phyloP scores from a whole-genome alignment of 30 jellyfish, hydroid and myxozoan genomes.

The Aurelia sp. region DNA sequence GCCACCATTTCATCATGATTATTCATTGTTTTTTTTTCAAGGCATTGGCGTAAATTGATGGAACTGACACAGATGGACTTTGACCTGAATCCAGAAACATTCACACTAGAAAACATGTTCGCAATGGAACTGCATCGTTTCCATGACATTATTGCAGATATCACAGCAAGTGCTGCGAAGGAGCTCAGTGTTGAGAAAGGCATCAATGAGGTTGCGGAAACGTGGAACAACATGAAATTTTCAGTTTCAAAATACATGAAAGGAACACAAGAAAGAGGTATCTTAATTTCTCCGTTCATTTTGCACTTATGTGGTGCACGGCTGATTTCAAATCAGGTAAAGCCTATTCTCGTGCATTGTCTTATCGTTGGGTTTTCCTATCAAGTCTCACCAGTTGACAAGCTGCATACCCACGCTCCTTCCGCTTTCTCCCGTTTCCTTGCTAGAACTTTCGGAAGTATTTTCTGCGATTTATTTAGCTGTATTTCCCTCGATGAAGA shows the following conservation, averaged over 20 bases:
- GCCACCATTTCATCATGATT: neutral
- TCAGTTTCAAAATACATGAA: constrained; percentile 86
- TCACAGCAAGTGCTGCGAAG: constrained; percentile 92
- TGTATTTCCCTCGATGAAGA: too few species aligned
- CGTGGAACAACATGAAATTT: constrained; percentile 88
- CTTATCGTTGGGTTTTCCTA: too few species aligned
- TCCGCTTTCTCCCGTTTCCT: too few species aligned
- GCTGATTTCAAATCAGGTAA: too few species aligned
- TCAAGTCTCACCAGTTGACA: too few species aligned
- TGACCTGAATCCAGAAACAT: constrained; percentile 94
- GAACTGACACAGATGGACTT: constrained; percentile 90
- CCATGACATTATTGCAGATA: constrained; percentile 89
- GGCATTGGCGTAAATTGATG: constrained; percentile 96
- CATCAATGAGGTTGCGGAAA: constrained; percentile 88
- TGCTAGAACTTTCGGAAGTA: too few species aligned
- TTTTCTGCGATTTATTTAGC: too few species aligned
- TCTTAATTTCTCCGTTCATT: too few species aligned
- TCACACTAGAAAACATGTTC: constrained; percentile 92
- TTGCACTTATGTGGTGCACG: too few species aligned
- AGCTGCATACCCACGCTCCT: too few species aligned
- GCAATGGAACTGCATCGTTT: constrained; percentile 98
- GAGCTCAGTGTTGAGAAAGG: constrained; percentile 96
- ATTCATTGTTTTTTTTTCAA: neutral
- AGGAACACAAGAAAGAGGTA: constrained; percentile 98
- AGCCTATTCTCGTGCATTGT: too few species aligned